Base-by-base conservation (phyloP, 1,140 invertebrate species). In the Muscidifurax raptorellus region DNA sequence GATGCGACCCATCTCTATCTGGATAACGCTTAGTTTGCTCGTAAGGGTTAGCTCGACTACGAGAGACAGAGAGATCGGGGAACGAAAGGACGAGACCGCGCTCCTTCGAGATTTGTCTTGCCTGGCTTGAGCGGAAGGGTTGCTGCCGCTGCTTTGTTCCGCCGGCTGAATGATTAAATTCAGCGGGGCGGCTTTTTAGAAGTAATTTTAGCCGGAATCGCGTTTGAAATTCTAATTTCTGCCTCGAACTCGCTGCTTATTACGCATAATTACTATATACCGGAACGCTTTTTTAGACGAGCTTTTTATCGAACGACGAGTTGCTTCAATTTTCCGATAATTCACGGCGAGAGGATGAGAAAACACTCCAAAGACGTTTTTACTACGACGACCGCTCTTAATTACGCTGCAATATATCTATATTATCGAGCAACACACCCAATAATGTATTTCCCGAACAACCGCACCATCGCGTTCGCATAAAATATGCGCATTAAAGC, bases 81-180 rank as follows among this genome's bases (percentile, higher is more conserved):
- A 59, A n/a, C n/a, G 76, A 28, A 66, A 78, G 27, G n/a, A 36
- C 25, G 15, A n/a, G n/a, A 52, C 2, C 66, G 25, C 25, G 15
- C 44, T 77, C 75, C 75, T 77, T 77, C 75, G 75, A 77, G 75
- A 77, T 77, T 59, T 77, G 36, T 59, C 44, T 77, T 75, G 32
- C 40, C 40, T 7, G 28, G 66, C 66, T 59, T 59, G 52, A 59
- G 52, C 52, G 22, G 22, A 59, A 59, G 52, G 52, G 52, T 59
- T 44, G 6, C 72, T 52, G 64, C 64, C 15, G 25, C 18, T 32
- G 12, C 67, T 71, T 71, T 30, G 27, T 71, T 71, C 30, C 27
- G 67, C 18, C 7, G 27, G 67, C 12, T 71, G 27, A 28, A 71
- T 71, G 27, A 71, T 71, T 59, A 59, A 59, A 59, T 59, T 59